Evolutionary conservation across 2,888 invertebrate genomes (phyloP).

Genomic region (Apomyelois bistriatella): DNA sequence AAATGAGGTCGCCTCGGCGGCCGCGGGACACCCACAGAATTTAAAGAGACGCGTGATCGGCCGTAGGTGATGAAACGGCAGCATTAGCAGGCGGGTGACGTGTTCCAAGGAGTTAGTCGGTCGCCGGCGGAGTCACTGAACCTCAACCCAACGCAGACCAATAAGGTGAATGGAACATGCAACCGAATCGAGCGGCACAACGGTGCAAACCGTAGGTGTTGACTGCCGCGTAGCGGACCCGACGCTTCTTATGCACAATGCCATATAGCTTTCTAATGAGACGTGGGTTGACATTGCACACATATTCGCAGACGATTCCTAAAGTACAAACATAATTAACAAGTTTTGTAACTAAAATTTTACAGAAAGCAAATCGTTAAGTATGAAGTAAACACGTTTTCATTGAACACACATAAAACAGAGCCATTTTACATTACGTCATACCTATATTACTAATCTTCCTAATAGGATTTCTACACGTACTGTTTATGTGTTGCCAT

Average conservation of each 20-base stretch:
- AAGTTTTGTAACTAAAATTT: not conserved
- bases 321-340: not conserved
- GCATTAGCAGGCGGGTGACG: slow-evolving; percentile 71
- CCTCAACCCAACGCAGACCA: slow-evolving; percentile 62
- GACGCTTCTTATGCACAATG: slow-evolving; percentile 55
- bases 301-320: not conserved
- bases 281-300: slow-evolving; percentile 30
- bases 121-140: slow-evolving; percentile 72
- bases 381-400: not conserved
- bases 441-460: slow-evolving; percentile 31
- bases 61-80: slow-evolving; percentile 62
- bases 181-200: slow-evolving; percentile 56
- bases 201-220: slow-evolving; percentile 50
- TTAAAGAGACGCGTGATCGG: slow-evolving; percentile 56
- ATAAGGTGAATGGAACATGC: slow-evolving; percentile 78
- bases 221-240: slow-evolving; percentile 34
- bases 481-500: slow-evolving; percentile 24
- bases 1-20: slow-evolving; percentile 67
- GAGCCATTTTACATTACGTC: slow-evolving; percentile 31
- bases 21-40: slow-evolving; percentile 65
- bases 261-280: slow-evolving; percentile 69
- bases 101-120: slow-evolving; percentile 62
- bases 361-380: not conserved
- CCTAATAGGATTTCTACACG: slow-evolving; percentile 44
- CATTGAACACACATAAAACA: slow-evolving; percentile 24